These are phyloP conservation scores for Zaprionus africanus DNA, from an alignment of 1,140 invertebrate genomes.

Conservation along the genomic window DNA sequence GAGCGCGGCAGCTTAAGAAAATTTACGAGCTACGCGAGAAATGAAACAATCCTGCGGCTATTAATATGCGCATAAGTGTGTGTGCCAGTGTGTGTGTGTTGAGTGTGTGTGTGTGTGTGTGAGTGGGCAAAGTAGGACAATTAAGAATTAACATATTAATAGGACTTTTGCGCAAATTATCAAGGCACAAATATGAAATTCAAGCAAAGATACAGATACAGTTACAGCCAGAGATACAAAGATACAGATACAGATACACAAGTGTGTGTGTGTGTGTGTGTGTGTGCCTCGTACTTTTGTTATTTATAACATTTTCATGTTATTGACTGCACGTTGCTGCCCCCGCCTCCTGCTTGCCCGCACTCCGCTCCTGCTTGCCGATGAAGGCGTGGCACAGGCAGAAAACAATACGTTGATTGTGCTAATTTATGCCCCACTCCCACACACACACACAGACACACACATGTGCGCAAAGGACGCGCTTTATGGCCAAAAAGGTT, in stretches of 20 bases:
- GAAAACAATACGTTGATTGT: conserved; percentile 82
- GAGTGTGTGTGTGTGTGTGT: conserved; percentile 29
- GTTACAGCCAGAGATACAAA: conserved; percentile 9
- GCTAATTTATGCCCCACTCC: conserved; percentile 73
- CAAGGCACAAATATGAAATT: conserved; percentile 68
- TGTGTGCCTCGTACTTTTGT: conserved; percentile 64
- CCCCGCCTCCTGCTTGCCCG: background rate
- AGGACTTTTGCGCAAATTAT: conserved; percentile 82
- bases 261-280: conserved; percentile 3
- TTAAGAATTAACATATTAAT: conserved; percentile 83
- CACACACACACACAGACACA: conserved; percentile 4
- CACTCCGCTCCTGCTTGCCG: conserved; percentile 7
- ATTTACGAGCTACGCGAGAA: conserved; percentile 65
- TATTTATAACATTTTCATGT: conserved; percentile 81
- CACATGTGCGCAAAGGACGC: conserved; percentile 52
- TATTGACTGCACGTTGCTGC: conserved; percentile 65
- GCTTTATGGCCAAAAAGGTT: conserved; percentile 78
- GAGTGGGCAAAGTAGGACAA: conserved; percentile 65
- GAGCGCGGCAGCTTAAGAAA: conserved; percentile 73
- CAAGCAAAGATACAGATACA: conserved; percentile 38
- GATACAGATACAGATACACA: conserved; percentile 7
- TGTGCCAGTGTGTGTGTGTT: conserved; percentile 19
- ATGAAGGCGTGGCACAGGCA: conserved; percentile 55
- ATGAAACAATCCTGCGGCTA: conserved; percentile 55
- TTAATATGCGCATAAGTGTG: conserved; percentile 61